Evolutionary conservation across 2,797 vertebrate species (phyloP), one percentile per base, ranked within the genome.

Genomic region (Prunella strophiata): DNA sequence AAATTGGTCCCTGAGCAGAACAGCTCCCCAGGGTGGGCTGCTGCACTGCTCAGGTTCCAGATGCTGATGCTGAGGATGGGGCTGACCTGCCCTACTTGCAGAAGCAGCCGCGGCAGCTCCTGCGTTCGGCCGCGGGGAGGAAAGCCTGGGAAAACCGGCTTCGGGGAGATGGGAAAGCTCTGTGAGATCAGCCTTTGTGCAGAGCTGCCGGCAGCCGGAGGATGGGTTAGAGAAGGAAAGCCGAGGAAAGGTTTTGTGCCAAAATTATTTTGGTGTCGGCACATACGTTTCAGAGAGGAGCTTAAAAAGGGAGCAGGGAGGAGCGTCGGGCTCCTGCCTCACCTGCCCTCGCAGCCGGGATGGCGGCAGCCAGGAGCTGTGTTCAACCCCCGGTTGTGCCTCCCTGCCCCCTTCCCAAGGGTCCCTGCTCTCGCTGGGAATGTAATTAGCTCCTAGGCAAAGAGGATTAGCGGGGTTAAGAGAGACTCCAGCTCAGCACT

Each of bases 381-480:
- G 30, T 79, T 73, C 2, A 2, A 2, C 3, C 29, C 48, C 18
- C 1, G 0, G 7, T 18, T 22, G 58, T 55, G 70, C 22, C 30
- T 77, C 87, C 89, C 87, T 43, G 75, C 61, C 72, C 55, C 71
- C 72, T 81, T 72, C 77, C 71, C 10, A 6, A 59, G 65, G 85
- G 61, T 30, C 70, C 3, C 3, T 32, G 65, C 93, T 91, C 62
- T 50, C 4, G 0, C 58, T 63, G 43, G 95, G 48, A 73, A 57
- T 54, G 77, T 55, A 54, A 78, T 96, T 95, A 95, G 87, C 80
- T 95, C 57, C 59, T 2, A 16, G 73, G 36, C 92, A 94, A 96
- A 95, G 94, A 96, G 88, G 94, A 95, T 97, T 96, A 94, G 18
- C 10, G 0, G 23, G 42, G 78, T 86, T 96, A 94, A 89, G 80